Conservation (phyloP, 2,113 vertebrate genomes). For the western clawed frog (Xenopus tropicalis) region UCB_Xtro_10.0 CM004444.2:98325001-98325500, state of each 20-base stretch:
- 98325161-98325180: no score
- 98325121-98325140: no score
- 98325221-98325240: background rate
- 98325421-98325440: conserved; percentile 17
- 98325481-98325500: conserved; percentile 5
- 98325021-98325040: no score
- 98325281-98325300: conserved; percentile 29
- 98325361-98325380: conserved; percentile 35
- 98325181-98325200: no score
- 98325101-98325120: no score
- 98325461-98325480: conserved; percentile 19
- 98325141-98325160: no score
- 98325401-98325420: conserved; percentile 35
- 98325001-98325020: no score
- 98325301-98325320: conserved; percentile 26
- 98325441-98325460: conserved; percentile 15
- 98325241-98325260: conserved; percentile 31
- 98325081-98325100: no score
- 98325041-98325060: no score
- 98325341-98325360: conserved; percentile 31
- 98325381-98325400: conserved; percentile 27
- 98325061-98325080: no score
- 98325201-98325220: no score
- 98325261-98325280: conserved; percentile 30
- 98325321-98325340: conserved; percentile 33